Percentiles rank a stretch among this genome's conserved stretches.
These are phyloP conservation scores for Polyergus mexicanus DNA, from an alignment of 1,140 invertebrate species.

Conservation along the genomic window DNA sequence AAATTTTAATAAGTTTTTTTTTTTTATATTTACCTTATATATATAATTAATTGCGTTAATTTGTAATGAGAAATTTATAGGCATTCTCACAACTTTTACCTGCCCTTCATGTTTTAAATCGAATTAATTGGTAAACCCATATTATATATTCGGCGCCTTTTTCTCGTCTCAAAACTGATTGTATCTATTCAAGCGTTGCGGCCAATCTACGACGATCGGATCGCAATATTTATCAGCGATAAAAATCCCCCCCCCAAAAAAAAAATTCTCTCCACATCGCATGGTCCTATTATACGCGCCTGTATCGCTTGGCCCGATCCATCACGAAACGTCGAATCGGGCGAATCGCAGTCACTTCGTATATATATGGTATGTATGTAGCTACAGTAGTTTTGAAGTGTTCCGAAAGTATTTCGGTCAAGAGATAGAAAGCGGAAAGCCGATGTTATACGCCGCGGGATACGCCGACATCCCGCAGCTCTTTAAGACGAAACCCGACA, in stretches of 20 bases:
- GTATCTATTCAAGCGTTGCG: background rate
- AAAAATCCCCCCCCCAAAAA: background rate
- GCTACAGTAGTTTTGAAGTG: constrained; percentile 60
- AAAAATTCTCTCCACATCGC: background rate
- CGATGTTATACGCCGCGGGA: constrained; percentile 58
- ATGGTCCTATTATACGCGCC: constrained; percentile 17
- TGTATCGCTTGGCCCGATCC: constrained; percentile 51
- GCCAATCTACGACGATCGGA: constrained; percentile 44
- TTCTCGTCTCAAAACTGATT: background rate
- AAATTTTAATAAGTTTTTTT: constrained; percentile 42
- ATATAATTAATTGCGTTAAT: constrained; percentile 40
- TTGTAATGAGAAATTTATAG: constrained; percentile 36
- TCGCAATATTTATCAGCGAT: constrained; percentile 13
- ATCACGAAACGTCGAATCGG: constrained; percentile 33
- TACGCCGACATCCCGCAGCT: constrained; percentile 81
- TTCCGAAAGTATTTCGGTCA: constrained; percentile 64
- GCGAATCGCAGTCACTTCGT: background rate
- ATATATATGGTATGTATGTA: background rate
- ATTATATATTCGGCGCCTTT: background rate
- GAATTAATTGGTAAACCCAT: constrained; percentile 17
- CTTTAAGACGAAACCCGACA: constrained; percentile 78
- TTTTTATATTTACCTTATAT: background rate
- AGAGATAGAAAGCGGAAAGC: constrained; percentile 38
- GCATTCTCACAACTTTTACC: background rate
- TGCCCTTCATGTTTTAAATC: constrained; percentile 7